Conservation (phyloP, 2,888 invertebrate species). For the Nesidiocoris tenuis region DNA sequence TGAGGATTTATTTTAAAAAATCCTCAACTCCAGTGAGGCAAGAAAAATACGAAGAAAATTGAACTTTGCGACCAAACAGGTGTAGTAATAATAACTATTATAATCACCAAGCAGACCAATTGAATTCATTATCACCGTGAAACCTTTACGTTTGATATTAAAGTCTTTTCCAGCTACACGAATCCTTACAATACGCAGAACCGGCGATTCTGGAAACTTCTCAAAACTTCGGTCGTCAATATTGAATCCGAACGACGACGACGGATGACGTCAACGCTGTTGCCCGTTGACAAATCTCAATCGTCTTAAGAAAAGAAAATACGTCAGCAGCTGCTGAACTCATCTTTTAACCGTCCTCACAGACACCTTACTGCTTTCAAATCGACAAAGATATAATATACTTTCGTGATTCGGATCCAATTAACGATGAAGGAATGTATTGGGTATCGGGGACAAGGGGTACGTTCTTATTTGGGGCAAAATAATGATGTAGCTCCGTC, state of each 20-base stretch:
- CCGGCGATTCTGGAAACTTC: background rate
- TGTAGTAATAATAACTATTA: too few relatives aligned
- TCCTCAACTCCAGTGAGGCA: too few relatives aligned
- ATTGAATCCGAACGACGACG: background rate
- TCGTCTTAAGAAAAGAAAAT: background rate
- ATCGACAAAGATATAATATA: background rate
- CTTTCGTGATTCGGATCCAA: slow-evolving; percentile 11
- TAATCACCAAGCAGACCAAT: too few relatives aligned
- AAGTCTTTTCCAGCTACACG: too few relatives aligned
- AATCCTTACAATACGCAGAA: too few relatives aligned
- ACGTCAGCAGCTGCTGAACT: background rate
- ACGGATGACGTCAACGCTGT: background rate
- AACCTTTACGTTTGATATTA: too few relatives aligned
- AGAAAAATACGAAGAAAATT: too few relatives aligned
- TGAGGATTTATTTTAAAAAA: too few relatives aligned
- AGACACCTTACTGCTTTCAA: too few relatives aligned
- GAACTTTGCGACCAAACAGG: too few relatives aligned
- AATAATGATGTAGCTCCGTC: background rate
- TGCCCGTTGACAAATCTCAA: background rate
- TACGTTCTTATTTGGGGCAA: background rate
- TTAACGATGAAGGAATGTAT: background rate
- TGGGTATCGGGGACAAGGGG: background rate
- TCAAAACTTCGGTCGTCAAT: background rate
- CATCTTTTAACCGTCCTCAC: background rate
- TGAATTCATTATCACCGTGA: too few relatives aligned